These are phyloP conservation scores for Numenius arquata DNA, from an alignment of 2,113 vertebrate species.

Conservation along the genomic window DNA sequence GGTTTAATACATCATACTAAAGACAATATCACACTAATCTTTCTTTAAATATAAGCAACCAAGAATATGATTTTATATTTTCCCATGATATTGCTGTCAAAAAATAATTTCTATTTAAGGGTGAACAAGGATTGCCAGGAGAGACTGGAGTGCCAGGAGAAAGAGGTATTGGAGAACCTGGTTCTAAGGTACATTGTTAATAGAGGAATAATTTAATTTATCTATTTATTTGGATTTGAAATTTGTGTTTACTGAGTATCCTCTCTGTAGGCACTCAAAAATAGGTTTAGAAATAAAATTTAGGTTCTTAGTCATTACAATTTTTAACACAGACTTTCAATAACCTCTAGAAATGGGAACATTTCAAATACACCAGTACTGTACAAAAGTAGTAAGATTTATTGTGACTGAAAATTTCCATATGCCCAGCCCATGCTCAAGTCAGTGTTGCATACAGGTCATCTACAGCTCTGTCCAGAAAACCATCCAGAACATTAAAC, in stretches of 20 bases:
- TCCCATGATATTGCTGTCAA: neutral
- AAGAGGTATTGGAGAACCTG: constrained; percentile 80
- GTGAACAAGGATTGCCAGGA: constrained; percentile 85
- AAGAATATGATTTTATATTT: neutral
- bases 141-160: constrained; percentile 82
- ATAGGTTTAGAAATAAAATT: neutral
- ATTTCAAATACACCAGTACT: neutral
- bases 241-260: neutral
- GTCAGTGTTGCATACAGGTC: neutral
- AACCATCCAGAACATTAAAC: neutral
- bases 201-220: neutral
- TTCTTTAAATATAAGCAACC: neutral
- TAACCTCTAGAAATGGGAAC: neutral
- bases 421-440: neutral
- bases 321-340: neutral
- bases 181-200: constrained; percentile 72
- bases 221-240: neutral
- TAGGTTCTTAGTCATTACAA: neutral
- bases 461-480: neutral
- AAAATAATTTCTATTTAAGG: constrained; percentile 48
- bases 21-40: neutral
- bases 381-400: neutral
- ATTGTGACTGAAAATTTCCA: neutral
- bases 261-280: neutral
- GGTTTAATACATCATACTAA: neutral